Percentiles rank a stretch among this genome's conserved stretches.
These are phyloP conservation scores for Andrena trimmerana DNA, from an alignment of 2,888 invertebrate species.

Conservation along the genomic window DNA sequence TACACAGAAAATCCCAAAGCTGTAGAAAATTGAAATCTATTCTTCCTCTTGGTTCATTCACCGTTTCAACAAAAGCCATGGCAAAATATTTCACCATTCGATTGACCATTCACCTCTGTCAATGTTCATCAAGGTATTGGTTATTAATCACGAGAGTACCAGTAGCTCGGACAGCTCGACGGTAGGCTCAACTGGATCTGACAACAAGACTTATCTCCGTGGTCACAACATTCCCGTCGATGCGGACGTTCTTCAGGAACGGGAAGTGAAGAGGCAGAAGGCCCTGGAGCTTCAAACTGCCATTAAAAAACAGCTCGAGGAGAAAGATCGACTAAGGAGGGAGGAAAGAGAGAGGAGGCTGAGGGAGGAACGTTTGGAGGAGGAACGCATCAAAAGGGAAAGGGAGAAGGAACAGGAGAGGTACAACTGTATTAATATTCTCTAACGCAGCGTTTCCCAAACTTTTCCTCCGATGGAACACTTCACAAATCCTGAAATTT, in stretches of 20 bases:
- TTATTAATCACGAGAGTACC: constrained; percentile 86
- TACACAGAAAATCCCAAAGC: too few species aligned
- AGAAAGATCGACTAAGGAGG: constrained; percentile 90
- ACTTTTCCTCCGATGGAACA: too few species aligned
- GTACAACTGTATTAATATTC: constrained; percentile 52
- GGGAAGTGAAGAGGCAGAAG: constrained; percentile 92
- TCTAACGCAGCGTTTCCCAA: neutral
- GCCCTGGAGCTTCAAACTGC: constrained; percentile 95
- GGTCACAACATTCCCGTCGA: constrained; percentile 95
- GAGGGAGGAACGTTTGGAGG: constrained; percentile 93
- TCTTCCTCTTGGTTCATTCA: too few species aligned
- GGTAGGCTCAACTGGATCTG: constrained; percentile 78
- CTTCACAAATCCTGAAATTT: neutral
- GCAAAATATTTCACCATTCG: too few species aligned
- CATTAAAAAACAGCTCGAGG: constrained; percentile 93
- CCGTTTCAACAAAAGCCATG: too few species aligned
- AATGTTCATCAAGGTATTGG: constrained; percentile 84
- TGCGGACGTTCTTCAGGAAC: constrained; percentile 91
- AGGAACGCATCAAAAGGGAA: constrained; percentile 91
- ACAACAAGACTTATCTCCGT: constrained; percentile 89
- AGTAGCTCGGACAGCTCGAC: constrained; percentile 82
- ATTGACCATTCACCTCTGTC: neutral
- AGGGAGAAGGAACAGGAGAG: constrained; percentile 85
- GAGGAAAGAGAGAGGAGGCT: constrained; percentile 91
- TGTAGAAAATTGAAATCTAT: too few species aligned